Evolutionary conservation across 2,113 vertebrate genomes (phyloP).

Genomic region (Peucedramus taeniatus): DNA sequence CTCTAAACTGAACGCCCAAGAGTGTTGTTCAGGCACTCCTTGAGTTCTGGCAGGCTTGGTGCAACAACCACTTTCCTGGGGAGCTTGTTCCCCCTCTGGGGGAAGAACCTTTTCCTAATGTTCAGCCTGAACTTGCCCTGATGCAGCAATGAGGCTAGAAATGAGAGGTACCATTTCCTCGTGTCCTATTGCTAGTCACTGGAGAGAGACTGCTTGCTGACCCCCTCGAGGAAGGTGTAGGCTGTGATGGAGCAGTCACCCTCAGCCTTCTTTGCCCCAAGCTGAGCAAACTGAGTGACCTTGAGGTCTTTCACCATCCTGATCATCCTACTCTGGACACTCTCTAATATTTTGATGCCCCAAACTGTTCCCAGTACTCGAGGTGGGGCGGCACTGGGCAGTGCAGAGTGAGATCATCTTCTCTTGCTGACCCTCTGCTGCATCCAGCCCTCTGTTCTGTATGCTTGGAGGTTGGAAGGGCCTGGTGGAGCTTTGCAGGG

Average conservation of each 20-base stretch:
- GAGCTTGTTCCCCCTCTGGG: not conserved
- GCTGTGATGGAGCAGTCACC: not conserved
- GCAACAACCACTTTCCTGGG: not conserved
- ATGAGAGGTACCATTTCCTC: not conserved
- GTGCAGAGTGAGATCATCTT: not conserved
- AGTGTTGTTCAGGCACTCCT: not conserved
- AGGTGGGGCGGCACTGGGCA: not conserved
- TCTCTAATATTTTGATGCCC: rapidly evolving
- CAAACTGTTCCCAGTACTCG: not conserved
- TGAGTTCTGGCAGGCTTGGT: not conserved
- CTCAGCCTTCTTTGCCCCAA: not conserved
- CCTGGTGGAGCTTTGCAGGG: not conserved
- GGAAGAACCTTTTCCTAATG: not conserved
- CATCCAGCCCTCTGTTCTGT: not conserved
- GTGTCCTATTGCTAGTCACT: rapidly evolving
- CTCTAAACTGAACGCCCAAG: not conserved
- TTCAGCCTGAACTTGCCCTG: not conserved
- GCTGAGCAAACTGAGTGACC: not conserved
- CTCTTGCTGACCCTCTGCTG: not conserved
- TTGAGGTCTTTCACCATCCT: not conserved
- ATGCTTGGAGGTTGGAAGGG: not conserved
- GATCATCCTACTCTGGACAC: not conserved
- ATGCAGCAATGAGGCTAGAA: not conserved
- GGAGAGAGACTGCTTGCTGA: rapidly evolving
- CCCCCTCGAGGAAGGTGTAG: rapidly evolving